Evolutionary conservation across 1,140 invertebrate genomes (phyloP), one percentile per base, ranked within the genome.

Genomic region (Drosophila willistoni): DNA sequence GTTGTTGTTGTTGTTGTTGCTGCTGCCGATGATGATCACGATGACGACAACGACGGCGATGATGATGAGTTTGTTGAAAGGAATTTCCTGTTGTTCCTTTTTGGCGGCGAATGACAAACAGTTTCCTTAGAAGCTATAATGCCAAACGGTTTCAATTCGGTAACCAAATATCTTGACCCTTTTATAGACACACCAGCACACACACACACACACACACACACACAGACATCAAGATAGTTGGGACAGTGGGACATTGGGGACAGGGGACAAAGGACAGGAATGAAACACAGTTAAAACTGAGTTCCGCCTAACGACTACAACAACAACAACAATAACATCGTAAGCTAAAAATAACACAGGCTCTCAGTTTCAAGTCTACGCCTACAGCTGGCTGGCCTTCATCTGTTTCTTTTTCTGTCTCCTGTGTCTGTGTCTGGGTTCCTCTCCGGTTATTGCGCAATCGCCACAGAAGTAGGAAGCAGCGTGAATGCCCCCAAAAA

Each of bases 1-100:
- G 44, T 9, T 47, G 17, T 10, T 47, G 14, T 7, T 47, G 14
- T 2, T 47, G 33, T 7, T 17, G 17, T 9, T 47, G 17, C 1
- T 47, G 33, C 1, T 17, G 14, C 1, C 2, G 44, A 7, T 47
- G 44, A 7, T 47, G 44, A 17, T 19, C 17, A 7, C 17, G 44
- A 47, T 22, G 17, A 19, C 19, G 17, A 19, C 10, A n/a, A 44
- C 17, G 14, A 44, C 14, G 14, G 19, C 14, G 42, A 47, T 47
- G 36, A 19, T 87, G 83, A 89, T 87, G 83, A 89, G 80, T 80
- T 89, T 87, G 80, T 73, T 82, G 80, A 87, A 87, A 87, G 84
- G 80, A 87, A 89, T 87, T 87, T 89, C 83, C 83, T 87, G 77
- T 78, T 77, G 57, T 33, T 25, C 29, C 44, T 34, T 19, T 36